These are phyloP conservation scores for Lepidochrysops patricia DNA, from an alignment of 2,888 invertebrate species.

Conservation along the genomic window DNA sequence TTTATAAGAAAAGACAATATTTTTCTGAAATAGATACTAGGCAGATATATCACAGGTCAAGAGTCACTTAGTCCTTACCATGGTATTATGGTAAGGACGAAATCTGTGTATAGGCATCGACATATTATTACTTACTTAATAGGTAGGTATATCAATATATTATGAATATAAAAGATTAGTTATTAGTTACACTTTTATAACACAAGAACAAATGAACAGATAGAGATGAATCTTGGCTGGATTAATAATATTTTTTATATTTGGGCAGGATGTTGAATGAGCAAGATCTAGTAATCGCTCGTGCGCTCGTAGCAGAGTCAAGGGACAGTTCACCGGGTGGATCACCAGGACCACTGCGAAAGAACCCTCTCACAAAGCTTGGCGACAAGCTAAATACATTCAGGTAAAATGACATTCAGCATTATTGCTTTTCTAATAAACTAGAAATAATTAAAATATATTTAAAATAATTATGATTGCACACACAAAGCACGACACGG, in stretches of 20 bases:
- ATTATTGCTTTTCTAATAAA: not conserved
- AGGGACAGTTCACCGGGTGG: constrained; percentile 73
- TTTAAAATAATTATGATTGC: not conserved
- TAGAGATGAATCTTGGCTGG: not conserved
- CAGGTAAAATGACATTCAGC: constrained; percentile 57
- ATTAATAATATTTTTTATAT: not conserved
- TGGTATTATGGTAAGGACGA: no score
- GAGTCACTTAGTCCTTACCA: no score
- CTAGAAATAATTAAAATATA: not conserved
- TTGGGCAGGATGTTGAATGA: constrained; percentile 77
- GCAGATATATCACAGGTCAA: no score
- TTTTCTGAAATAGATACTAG: no score
- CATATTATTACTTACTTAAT: no score
- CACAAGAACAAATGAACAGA: no score
- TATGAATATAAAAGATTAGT: no score
- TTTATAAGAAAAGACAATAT: no score
- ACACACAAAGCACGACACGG: not conserved
- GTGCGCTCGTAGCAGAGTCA: constrained; percentile 78
- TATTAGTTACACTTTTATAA: no score
- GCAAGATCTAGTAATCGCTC: constrained; percentile 81
- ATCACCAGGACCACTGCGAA: constrained; percentile 77
- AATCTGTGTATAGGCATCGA: no score
- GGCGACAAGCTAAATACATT: constrained; percentile 81
- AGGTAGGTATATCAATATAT: no score
- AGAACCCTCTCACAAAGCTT: constrained; percentile 75